Percentiles rank a stretch among this genome's conserved stretches.
Conservation (phyloP, 2,113 vertebrate genomes). For the Chunga burmeisteri region DNA sequence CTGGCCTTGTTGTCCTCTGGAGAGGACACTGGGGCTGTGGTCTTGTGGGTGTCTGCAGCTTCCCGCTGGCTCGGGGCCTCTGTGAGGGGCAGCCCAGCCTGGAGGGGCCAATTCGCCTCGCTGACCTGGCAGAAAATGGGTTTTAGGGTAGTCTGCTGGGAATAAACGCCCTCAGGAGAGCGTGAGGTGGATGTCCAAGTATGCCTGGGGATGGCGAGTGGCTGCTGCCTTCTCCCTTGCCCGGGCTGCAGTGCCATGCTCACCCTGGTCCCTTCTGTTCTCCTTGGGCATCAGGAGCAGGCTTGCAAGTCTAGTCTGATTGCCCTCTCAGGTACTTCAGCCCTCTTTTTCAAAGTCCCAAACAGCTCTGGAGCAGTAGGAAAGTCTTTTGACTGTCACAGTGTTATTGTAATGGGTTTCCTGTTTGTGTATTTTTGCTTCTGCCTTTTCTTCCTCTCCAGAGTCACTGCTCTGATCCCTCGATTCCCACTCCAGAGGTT, state of each 20-base stretch:
- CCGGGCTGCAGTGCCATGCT: rapidly evolving
- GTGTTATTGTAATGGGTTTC: not conserved
- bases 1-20: not conserved
- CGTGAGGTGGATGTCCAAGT: not conserved
- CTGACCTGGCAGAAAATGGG: not conserved
- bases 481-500: rapidly evolving
- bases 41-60: not conserved
- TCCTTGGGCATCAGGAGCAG: not conserved
- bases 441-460: not conserved
- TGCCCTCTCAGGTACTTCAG: too few species aligned
- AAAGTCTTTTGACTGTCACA: not conserved
- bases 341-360: not conserved
- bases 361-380: not conserved
- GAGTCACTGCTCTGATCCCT: not conserved
- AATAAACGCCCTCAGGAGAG: not conserved
- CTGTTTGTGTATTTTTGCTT: not conserved
- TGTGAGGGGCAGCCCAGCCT: not conserved
- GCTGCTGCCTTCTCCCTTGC: not conserved
- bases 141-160: not conserved
- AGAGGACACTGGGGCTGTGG: not conserved
- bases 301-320: not conserved
- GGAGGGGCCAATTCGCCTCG: too few species aligned
- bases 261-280: not conserved
- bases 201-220: not conserved
- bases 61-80: not conserved